phyloP scores from a whole-genome alignment of 2,888 invertebrate genomes.

The Lamellibrachia columna region DNA sequence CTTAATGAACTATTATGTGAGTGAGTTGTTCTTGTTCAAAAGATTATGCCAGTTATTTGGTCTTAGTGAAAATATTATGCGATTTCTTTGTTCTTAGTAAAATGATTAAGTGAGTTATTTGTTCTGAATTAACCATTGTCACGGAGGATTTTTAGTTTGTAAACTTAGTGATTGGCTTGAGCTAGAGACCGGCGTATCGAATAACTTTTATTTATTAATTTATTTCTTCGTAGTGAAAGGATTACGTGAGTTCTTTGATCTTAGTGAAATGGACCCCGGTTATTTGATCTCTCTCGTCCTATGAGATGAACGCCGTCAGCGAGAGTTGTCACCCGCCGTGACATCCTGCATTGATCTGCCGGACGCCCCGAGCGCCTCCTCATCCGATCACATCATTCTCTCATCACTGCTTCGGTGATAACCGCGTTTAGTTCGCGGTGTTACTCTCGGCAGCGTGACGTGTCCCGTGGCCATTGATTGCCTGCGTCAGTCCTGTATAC shows the following conservation, averaged over 20 bases:
- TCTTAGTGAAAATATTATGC: not conserved
- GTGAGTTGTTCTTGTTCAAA: not conserved
- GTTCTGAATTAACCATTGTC: not conserved
- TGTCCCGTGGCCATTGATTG: not conserved
- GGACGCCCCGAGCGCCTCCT: not conserved
- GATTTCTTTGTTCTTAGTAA: not conserved
- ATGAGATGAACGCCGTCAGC: not conserved
- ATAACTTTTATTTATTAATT: no score
- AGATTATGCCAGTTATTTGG: not conserved
- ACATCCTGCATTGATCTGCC: not conserved
- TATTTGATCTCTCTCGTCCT: not conserved
- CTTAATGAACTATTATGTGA: not conserved
- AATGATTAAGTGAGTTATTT: not conserved
- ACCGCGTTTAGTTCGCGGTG: not conserved
- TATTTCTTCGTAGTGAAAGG: not conserved
- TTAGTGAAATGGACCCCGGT: not conserved
- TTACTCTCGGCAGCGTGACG: not conserved
- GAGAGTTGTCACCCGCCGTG: not conserved
- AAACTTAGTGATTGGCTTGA: no score
- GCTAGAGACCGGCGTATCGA: no score
- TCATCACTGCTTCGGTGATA: not conserved
- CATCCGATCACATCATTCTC: not conserved
- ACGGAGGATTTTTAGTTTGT: no score
- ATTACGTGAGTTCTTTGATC: not conserved
- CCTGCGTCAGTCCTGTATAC: not conserved